Conservation (phyloP, 2,888 invertebrate species). For the Choristoneura rosaceana region DNA sequence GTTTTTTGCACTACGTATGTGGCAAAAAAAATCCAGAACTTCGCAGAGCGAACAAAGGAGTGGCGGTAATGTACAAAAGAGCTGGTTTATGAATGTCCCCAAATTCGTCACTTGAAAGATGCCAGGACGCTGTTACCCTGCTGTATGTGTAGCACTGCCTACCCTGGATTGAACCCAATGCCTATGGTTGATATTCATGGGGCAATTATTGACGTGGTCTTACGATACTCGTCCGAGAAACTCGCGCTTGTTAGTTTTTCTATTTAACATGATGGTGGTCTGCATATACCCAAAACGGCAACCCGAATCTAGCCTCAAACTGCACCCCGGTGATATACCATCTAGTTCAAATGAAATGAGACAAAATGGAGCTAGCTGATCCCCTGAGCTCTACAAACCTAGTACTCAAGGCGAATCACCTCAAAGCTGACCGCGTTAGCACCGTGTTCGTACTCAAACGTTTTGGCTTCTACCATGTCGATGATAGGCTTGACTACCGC, state of each 20-base stretch:
- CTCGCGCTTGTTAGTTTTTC: background rate
- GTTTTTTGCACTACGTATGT: too few species aligned
- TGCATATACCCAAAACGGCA: background rate
- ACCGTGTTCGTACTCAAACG: background rate
- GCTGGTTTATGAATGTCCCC: too few species aligned
- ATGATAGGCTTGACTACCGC: conserved; percentile 10
- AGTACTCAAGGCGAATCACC: background rate
- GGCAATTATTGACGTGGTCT: too few species aligned
- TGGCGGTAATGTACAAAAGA: too few species aligned
- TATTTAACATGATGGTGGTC: background rate
- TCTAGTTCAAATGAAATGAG: background rate
- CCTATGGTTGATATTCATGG: too few species aligned
- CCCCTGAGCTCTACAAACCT: background rate
- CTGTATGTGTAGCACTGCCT: too few species aligned
- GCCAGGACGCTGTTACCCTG: too few species aligned
- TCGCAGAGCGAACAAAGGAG: too few species aligned
- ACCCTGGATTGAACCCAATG: too few species aligned
- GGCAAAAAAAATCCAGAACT: too few species aligned
- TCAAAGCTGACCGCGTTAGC: background rate
- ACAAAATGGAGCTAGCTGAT: conserved; percentile 5
- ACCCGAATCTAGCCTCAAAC: background rate
- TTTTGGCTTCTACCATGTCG: background rate
- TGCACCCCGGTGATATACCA: background rate
- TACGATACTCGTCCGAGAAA: background rate
- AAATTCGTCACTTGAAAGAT: too few species aligned